Evolutionary conservation across 2,797 vertebrate species (phyloP), one percentile per base, ranked within the genome.

Genomic region (Hoplostethus mediterraneus): DNA sequence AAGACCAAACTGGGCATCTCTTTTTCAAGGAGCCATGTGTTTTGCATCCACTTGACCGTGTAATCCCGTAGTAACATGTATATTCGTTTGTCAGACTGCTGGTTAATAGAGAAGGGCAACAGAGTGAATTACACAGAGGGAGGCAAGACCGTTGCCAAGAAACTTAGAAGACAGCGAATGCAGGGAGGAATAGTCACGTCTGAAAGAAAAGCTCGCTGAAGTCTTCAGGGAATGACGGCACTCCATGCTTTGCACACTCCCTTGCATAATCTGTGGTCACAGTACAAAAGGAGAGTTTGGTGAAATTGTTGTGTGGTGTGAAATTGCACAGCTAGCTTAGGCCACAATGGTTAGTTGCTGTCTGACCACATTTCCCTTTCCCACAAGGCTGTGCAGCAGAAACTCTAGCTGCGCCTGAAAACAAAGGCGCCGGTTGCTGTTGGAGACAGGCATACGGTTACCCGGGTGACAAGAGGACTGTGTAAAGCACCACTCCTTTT

Each of bases 401-500:
- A 94, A 95, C 90, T 84, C 81, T 87, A 94, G 90, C 90, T 85
- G 88, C 81, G 82, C 67, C 44, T 79, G 85, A 82, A 89, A 93
- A 95, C 92, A 93, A 94, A 93, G 80, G 88, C 60, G 3, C 75
- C n/a, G 54, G 90, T 91, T 92, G 89, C 89, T 54, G 79, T 67
- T 79, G 81, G 87, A 86, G 79, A 84, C 81, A 16, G 76, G 62
- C 76, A 73, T 81, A 69, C 73, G 45, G 91, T 94, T 90, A 89
- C 92, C 80, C 0, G 4, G 83, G 88, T 49, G 77, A 90, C 67
- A 11, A 21, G 54, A 78, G 44, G 69, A 53, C 74, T n/a, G 77
- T 53, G 71, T 73, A 73, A 70, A 85, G 73, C 77, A 53, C 54
- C 51, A 14, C 65, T 61, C 77, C 38, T 75, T 61, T 67, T 83